Base-by-base conservation (phyloP, 2,888 invertebrate species). In the Megaustenia siamemsis region DNA sequence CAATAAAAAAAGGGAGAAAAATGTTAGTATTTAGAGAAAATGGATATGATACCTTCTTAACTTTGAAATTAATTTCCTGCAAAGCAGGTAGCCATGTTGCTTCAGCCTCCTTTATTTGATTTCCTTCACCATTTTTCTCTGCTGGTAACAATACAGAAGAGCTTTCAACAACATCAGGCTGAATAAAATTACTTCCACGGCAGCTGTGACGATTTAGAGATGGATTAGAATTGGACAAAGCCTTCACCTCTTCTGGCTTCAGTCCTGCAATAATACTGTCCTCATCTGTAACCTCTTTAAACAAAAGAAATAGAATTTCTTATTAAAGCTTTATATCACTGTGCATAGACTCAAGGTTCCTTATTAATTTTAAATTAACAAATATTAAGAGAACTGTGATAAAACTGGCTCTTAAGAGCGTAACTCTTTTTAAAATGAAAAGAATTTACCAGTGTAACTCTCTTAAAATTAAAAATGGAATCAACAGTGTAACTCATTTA, bases 261-360 rank as follows among this genome's bases (percentile, higher is more conserved):
- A 83, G 53, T 2, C 83, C 83, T 18, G 77, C 83, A 38, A 83
- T 83, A 32, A 83, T 45, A 40, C 76, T 83, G 77, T 83, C 83
- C 38, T 83, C 77, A 49, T 83, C 83, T 82, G 76, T 63, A 1
- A 12, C 56, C 73, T 82, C 82, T 82, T 28, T 32, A 21, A 68
- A 80, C 63, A 63, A 63, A 15, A 63, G 5, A 28, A 63, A 63
- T 32, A 15, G 12, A 63, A 63, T 10, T 63, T 3, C 1, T 28
- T 8, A 2, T 28, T 18, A 63, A n/a, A n/a, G n/a, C n/a, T n/a
- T n/a, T n/a, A n/a, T n/a, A n/a, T n/a, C n/a, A n/a, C n/a, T n/a
- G n/a, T n/a, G n/a, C n/a, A n/a, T n/a, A n/a, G n/a, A n/a, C n/a
- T n/a, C n/a, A n/a, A n/a, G n/a, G n/a, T n/a, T n/a, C n/a, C n/a